Conservation (phyloP, 2,113 vertebrate genomes). For the Rhombomys opimus region DNA sequence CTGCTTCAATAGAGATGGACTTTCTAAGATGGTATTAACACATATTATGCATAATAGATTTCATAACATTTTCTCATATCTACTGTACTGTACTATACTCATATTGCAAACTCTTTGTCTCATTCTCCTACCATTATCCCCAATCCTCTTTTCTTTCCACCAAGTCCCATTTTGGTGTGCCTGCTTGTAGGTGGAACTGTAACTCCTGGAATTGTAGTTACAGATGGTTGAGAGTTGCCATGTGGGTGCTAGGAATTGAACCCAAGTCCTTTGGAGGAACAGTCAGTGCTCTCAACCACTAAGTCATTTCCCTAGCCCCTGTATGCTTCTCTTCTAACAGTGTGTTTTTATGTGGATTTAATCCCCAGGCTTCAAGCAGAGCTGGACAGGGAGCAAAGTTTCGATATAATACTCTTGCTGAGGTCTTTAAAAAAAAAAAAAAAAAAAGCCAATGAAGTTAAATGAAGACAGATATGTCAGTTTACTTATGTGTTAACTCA, state of each 20-base stretch:
- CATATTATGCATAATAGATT: not conserved
- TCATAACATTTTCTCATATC: not conserved
- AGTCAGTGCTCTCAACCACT: too few relatives aligned
- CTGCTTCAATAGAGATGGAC: not conserved
- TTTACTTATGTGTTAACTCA: slow-evolving; percentile 21
- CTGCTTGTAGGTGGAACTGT: not conserved
- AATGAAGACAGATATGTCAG: not conserved
- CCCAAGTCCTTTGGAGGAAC: too few relatives aligned
- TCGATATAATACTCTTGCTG: not conserved
- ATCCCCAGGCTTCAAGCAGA: not conserved
- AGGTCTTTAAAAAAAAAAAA: not conserved
- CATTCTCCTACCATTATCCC: not conserved
- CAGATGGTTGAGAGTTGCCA: too few relatives aligned
- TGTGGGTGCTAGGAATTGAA: too few relatives aligned
- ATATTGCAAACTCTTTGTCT: not conserved
- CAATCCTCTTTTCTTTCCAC: not conserved
- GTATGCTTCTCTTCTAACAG: not conserved
- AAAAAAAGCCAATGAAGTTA: slow-evolving; percentile 20
- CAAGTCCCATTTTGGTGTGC: not conserved
- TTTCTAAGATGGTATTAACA: not conserved
- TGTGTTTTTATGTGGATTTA: not conserved
- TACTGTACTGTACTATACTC: not conserved
- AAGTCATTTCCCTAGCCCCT: too few relatives aligned
- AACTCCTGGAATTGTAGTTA: too few relatives aligned
- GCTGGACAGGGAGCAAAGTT: not conserved